Conservation (phyloP, 2,797 vertebrate species). For the Falco novaeseelandiae region DNA sequence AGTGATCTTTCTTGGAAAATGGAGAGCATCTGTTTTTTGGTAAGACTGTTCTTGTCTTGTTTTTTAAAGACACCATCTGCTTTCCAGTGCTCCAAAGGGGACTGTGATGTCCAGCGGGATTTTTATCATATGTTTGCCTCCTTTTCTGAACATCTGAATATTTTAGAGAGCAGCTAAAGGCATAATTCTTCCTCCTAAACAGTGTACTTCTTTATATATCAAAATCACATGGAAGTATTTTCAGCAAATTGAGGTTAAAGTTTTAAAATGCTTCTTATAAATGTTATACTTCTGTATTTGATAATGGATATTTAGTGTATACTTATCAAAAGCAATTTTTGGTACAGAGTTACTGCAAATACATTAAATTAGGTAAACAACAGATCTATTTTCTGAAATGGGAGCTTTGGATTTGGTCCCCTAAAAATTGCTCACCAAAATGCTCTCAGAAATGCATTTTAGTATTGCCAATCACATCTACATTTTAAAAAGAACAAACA, state of each 20-base stretch:
- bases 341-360: not conserved
- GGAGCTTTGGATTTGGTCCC: not conserved
- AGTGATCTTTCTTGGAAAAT: constrained; percentile 1
- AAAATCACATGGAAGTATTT: not conserved
- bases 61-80: constrained; percentile 69
- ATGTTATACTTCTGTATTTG: not conserved
- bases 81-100: constrained; percentile 25
- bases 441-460: constrained; percentile 2
- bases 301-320: not conserved
- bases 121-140: constrained; percentile 46
- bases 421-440: not conserved
- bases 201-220: not conserved
- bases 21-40: constrained; percentile 4
- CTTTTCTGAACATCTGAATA: constrained; percentile 42
- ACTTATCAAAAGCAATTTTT: constrained; percentile 11
- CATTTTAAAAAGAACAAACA: constrained; percentile 62
- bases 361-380: constrained; percentile 34
- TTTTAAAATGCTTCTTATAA: not conserved
- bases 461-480: constrained; percentile 49
- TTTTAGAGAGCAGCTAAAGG: constrained; percentile 41
- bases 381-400: not conserved
- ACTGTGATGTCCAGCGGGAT: constrained; percentile 4
- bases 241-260: not conserved
- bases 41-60: constrained; percentile 10
- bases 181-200: constrained; percentile 15